Evolutionary conservation across 2,888 invertebrate species (phyloP).

Genomic region (Brachycybe producta): DNA sequence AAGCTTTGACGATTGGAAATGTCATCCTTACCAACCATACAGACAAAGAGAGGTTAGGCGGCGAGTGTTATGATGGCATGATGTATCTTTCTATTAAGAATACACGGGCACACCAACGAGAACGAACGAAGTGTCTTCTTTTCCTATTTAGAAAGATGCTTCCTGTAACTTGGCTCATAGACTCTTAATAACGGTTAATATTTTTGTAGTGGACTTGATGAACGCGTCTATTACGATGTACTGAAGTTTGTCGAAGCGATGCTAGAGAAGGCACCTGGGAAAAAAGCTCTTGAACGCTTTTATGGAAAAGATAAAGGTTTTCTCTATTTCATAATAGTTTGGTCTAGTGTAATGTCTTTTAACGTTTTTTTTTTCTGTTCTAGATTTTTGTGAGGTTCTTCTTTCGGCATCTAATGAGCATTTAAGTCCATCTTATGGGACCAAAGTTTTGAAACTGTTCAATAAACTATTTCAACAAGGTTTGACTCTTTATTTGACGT

Average conservation of each 20-base stretch:
- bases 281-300: constrained; percentile 67
- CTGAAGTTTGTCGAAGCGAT: constrained; percentile 75
- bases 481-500: constrained; percentile 18
- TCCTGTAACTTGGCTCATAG: background rate
- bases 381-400: constrained; percentile 45
- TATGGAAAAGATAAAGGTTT: constrained; percentile 40
- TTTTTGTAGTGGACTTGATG: constrained; percentile 41
- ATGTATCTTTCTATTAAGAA: too few relatives aligned
- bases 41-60: constrained; percentile 39
- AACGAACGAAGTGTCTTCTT: too few relatives aligned
- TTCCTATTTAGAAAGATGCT: constrained; percentile 7
- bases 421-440: constrained; percentile 23
- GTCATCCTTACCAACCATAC: constrained; percentile 45
- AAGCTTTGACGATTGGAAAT: constrained; percentile 53
- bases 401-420: constrained; percentile 54
- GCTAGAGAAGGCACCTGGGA: constrained; percentile 65
- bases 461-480: constrained; percentile 44
- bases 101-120: too few relatives aligned
- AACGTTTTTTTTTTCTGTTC: too few relatives aligned
- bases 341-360: background rate
- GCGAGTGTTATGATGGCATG: too few relatives aligned
- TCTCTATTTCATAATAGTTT: background rate
- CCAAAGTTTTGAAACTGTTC: constrained; percentile 58
- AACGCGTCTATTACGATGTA: constrained; percentile 50
- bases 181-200: constrained; percentile 2